Evolutionary conservation across 2,113 vertebrate genomes (phyloP).

Genomic region (Diadophis punctatus): DNA sequence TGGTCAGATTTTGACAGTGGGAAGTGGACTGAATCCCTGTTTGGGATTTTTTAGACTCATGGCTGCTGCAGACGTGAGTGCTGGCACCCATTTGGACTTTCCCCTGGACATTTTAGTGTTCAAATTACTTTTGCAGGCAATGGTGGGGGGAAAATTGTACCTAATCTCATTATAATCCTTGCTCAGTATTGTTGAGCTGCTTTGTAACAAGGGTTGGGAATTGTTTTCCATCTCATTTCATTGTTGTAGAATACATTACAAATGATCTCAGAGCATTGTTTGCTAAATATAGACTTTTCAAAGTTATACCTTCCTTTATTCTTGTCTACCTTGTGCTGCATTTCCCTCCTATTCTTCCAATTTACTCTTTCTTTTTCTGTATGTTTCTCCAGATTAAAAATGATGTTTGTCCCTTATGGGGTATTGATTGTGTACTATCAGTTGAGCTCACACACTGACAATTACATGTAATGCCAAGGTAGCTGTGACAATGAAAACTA

Average conservation of each 20-base stretch:
- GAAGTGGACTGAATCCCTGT: neutral
- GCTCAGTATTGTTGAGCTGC: neutral
- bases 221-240: conserved; percentile 26
- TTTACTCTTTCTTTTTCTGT: conserved; percentile 16
- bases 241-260: conserved; percentile 8
- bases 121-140: conserved; percentile 6
- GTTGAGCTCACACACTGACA: conserved; percentile 77
- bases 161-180: conserved; percentile 13
- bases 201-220: neutral
- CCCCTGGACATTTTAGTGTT: conserved; percentile 17
- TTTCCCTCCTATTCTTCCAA: neutral
- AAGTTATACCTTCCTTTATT: conserved; percentile 30
- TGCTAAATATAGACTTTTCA: conserved; percentile 26
- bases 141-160: conserved; percentile 34
- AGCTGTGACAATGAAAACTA: conserved; percentile 75
- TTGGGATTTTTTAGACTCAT: neutral
- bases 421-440: conserved; percentile 84
- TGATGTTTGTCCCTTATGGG: conserved; percentile 68
- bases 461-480: conserved; percentile 78
- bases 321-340: neutral
- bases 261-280: neutral
- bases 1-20: neutral
- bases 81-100: neutral
- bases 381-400: conserved; percentile 57
- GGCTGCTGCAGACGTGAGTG: neutral